These are phyloP conservation scores for Lates calcarifer DNA, from an alignment of 2,113 vertebrate species.

Conservation along the genomic window DNA sequence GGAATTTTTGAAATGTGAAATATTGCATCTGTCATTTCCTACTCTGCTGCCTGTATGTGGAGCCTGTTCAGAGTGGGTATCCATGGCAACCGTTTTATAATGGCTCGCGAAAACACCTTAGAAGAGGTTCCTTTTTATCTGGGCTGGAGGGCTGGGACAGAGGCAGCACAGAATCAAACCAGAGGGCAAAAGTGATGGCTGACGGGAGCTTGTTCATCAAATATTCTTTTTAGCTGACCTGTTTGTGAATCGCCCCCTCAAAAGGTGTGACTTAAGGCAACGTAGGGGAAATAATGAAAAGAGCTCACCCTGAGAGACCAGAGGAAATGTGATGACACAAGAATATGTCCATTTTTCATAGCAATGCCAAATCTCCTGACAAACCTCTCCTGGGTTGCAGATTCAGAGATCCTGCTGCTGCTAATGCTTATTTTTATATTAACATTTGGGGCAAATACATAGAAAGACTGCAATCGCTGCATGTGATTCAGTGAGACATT, in stretches of 20 bases:
- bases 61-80: constrained; percentile 77
- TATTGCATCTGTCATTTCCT: constrained; percentile 75
- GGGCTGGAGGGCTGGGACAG: constrained; percentile 67
- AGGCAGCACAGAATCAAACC: constrained; percentile 58
- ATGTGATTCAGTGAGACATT: constrained; percentile 31
- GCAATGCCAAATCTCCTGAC: background rate
- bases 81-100: constrained; percentile 83
- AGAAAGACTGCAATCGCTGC: background rate
- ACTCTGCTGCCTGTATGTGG: constrained; percentile 71
- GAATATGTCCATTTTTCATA: constrained; percentile 6
- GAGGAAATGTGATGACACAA: constrained; percentile 44
- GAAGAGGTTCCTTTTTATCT: constrained; percentile 77
- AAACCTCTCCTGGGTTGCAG: background rate
- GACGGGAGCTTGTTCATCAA: constrained; percentile 1
- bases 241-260: constrained; percentile 1
- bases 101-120: constrained; percentile 77
- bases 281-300: constrained; percentile 27
- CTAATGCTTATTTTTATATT: background rate
- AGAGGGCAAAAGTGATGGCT: constrained; percentile 56
- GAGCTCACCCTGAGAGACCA: constrained; percentile 22
- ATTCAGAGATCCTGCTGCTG: constrained; percentile 22
- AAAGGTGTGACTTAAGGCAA: constrained; percentile 24
- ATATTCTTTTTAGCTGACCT: constrained; percentile 23
- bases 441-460: background rate
- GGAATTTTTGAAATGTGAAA: constrained; percentile 62